These are phyloP conservation scores for Amaurobius ferox DNA, from an alignment of 2,888 invertebrate genomes.

Conservation along the genomic window DNA sequence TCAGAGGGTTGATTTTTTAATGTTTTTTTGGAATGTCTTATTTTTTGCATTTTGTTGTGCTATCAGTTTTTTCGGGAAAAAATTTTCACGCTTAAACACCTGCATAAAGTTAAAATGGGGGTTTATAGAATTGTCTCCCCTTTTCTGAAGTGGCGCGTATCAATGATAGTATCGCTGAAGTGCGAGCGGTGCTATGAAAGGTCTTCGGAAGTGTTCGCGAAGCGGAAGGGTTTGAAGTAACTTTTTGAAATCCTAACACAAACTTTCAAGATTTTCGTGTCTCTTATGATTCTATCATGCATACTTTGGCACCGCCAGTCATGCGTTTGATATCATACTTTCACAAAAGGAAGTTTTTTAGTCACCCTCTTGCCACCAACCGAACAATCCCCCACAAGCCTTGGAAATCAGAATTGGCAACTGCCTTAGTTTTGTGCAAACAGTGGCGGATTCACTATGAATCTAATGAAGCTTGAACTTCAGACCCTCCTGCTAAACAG, in stretches of 20 bases:
- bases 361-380: neutral
- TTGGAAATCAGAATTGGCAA: neutral
- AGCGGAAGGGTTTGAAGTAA: slow-evolving; percentile 1
- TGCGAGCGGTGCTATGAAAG: neutral
- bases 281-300: slow-evolving; percentile 9
- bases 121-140: slow-evolving; percentile 33
- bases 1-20: slow-evolving; percentile 6
- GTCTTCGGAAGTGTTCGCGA: slow-evolving; percentile 12
- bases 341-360: slow-evolving; percentile 1
- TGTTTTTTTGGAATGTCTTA: slow-evolving; percentile 31
- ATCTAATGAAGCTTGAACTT: too few species aligned
- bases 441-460: too few species aligned
- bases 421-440: too few species aligned
- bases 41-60: slow-evolving; percentile 17
- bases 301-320: neutral
- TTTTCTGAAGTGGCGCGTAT: slow-evolving; percentile 30
- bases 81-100: slow-evolving; percentile 66
- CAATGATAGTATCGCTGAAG: slow-evolving; percentile 42
- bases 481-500: too few species aligned
- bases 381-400: neutral
- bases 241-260: neutral
- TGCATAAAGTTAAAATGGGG: slow-evolving; percentile 52
- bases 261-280: neutral
- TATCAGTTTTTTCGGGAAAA: neutral
- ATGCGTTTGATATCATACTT: slow-evolving; percentile 8